These are phyloP conservation scores for Lumbricus terrestris DNA, from an alignment of 2,888 invertebrate genomes.

Conservation along the genomic window DNA sequence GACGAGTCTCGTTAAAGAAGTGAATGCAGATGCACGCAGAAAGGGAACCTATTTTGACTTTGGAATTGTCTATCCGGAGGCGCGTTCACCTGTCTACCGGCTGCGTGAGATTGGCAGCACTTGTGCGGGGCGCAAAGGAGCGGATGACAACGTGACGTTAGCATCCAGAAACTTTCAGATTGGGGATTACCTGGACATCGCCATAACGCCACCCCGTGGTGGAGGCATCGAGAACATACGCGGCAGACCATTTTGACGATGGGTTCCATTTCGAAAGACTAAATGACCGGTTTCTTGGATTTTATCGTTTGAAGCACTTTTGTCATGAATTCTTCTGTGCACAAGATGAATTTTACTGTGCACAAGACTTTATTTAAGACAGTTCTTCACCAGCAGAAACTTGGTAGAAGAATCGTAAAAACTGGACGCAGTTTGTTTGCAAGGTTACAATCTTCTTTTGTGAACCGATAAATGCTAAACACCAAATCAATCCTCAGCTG, in stretches of 20 bases:
- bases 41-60: constrained; percentile 97
- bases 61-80: constrained; percentile 69
- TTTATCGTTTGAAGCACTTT: background rate
- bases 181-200: constrained; percentile 96
- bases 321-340: background rate
- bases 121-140: constrained; percentile 79
- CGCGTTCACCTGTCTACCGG: constrained; percentile 61
- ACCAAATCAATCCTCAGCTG: background rate
- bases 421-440: background rate
- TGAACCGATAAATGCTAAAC: background rate
- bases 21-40: constrained; percentile 91
- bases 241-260: background rate
- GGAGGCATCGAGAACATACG: constrained; percentile 27
- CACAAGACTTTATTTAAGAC: background rate
- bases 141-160: constrained; percentile 90
- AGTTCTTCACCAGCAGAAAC: background rate
- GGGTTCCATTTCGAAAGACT: background rate
- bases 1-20: constrained; percentile 94
- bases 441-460: background rate
- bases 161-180: constrained; percentile 76
- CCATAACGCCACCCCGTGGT: constrained; percentile 66
- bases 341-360: background rate
- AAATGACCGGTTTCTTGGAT: background rate
- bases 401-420: background rate
- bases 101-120: constrained; percentile 93